Conservation (phyloP, 2,113 vertebrate genomes). For the Jaculus jaculus region DNA sequence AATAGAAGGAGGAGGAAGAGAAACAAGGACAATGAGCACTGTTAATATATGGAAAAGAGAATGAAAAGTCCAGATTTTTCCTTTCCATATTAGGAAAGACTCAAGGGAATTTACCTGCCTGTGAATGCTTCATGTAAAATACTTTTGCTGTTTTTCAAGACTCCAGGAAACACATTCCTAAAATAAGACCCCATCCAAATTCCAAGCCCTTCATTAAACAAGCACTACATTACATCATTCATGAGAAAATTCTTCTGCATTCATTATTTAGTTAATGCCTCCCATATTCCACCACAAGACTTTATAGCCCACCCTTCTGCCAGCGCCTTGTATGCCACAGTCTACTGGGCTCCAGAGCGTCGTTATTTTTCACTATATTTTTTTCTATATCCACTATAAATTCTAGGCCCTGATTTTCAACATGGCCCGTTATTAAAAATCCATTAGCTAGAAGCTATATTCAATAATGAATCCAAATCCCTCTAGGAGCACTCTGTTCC, state of each 20-base stretch:
- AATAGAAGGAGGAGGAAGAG: neutral
- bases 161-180: slow-evolving; percentile 28
- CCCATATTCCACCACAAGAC: neutral
- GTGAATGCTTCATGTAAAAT: neutral
- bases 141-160: slow-evolving; percentile 36
- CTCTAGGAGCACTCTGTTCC: neutral
- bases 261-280: neutral
- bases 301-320: slow-evolving; percentile 8
- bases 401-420: slow-evolving; percentile 44
- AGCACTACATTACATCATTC: neutral
- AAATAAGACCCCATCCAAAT: slow-evolving; percentile 2
- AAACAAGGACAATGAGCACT: neutral
- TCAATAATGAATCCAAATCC: slow-evolving; percentile 1
- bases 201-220: slow-evolving; percentile 1
- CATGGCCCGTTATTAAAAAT: slow-evolving; percentile 44
- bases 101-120: neutral
- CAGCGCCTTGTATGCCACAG: neutral
- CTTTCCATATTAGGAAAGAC: neutral
- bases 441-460: slow-evolving; percentile 50
- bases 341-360: neutral
- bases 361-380: slow-evolving; percentile 33
- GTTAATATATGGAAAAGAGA: neutral
- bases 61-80: neutral
- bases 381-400: slow-evolving; percentile 39
- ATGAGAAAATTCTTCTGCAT: neutral